Conservation (phyloP, 2,888 invertebrate species). For the Phalangium opilio region DNA sequence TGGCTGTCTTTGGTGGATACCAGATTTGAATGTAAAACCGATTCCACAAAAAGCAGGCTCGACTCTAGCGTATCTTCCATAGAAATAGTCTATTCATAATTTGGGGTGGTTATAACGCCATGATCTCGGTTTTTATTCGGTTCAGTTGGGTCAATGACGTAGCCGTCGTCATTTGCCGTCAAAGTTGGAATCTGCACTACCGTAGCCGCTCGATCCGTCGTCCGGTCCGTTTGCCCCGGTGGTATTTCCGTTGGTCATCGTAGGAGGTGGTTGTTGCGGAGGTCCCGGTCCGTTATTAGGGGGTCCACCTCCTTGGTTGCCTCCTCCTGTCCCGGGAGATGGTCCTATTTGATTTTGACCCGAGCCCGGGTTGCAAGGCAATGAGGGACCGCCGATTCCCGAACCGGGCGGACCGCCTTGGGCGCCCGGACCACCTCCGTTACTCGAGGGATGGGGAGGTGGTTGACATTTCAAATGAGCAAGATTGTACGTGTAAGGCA, state of each 20-base stretch:
- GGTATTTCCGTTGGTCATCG: neutral
- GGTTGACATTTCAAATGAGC: slow-evolving; percentile 50
- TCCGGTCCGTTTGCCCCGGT: slow-evolving; percentile 5
- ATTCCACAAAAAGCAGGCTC: too few species aligned
- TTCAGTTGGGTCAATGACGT: too few species aligned
- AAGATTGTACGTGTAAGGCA: slow-evolving; percentile 71
- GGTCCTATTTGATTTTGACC: slow-evolving; percentile 42
- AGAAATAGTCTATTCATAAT: too few species aligned
- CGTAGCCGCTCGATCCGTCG: slow-evolving; percentile 62
- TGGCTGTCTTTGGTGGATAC: too few species aligned
- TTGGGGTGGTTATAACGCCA: too few species aligned
- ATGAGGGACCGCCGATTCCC: slow-evolving; percentile 52
- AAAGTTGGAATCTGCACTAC: slow-evolving; percentile 53
- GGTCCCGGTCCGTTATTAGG: neutral
- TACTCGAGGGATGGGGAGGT: slow-evolving; percentile 5
- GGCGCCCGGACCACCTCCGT: slow-evolving; percentile 19
- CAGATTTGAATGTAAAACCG: too few species aligned
- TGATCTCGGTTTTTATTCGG: too few species aligned
- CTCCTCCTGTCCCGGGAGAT: neutral
- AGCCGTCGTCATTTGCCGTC: slow-evolving; percentile 18
- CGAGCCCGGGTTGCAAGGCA: slow-evolving; percentile 65
- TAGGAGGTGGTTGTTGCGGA: neutral
- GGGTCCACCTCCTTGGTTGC: neutral
- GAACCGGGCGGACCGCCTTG: slow-evolving; percentile 25
- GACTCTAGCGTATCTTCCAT: too few species aligned